A percentile compares a stretch with the other conserved stretches of the same genome.
These are phyloP conservation scores for Blastomussa wellsi DNA, from an alignment of 92 coral and sea anemone species.

Conservation along the genomic window DNA sequence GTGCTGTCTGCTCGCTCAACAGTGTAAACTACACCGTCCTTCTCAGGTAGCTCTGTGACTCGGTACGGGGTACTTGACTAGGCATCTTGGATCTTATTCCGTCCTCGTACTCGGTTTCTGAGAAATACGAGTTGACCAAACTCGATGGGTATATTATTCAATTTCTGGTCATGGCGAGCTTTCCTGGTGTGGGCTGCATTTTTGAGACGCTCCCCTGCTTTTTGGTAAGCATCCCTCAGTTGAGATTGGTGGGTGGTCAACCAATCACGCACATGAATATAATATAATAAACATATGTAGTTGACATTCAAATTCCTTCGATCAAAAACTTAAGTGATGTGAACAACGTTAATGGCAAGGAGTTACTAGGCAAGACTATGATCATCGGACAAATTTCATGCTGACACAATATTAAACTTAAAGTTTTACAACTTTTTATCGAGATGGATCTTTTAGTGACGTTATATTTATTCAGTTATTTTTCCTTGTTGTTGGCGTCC, in stretches of 20 bases:
- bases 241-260: slow-evolving; percentile 41
- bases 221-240: slow-evolving; percentile 36
- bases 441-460: no score
- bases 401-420: no score
- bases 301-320: no score
- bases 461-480: no score
- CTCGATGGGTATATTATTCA: slow-evolving; percentile 38
- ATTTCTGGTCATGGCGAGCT: slow-evolving; percentile 33
- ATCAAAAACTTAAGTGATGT: no score
- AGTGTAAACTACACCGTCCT: slow-evolving; percentile 41
- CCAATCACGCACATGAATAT: no score
- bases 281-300: no score
- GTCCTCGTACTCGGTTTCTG: slow-evolving; percentile 42
- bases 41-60: slow-evolving; percentile 20
- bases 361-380: no score
- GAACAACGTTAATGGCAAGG: no score
- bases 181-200: slow-evolving; percentile 39
- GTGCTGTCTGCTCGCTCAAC: slow-evolving; percentile 20
- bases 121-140: slow-evolving; percentile 46
- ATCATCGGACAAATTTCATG: no score
- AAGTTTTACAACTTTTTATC: no score
- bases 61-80: slow-evolving; percentile 46
- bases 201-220: slow-evolving; percentile 55
- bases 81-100: slow-evolving; percentile 63
- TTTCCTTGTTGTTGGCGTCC: no score